Conservation (phyloP, 2,888 invertebrate species). For the Drosophila paracracens region DNA sequence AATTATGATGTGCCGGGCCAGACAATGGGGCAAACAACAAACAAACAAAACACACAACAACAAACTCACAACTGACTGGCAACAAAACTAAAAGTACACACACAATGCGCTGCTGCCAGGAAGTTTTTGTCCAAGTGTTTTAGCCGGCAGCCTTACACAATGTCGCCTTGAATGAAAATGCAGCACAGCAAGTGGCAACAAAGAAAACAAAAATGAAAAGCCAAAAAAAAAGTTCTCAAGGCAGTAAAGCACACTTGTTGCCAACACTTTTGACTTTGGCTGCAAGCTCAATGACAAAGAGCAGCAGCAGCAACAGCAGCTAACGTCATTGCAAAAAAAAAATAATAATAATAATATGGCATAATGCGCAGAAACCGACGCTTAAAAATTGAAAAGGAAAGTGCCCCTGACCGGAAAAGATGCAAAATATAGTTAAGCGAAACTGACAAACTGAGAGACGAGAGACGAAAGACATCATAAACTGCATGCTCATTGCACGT, state of each 20-base stretch:
- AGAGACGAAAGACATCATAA: constrained; percentile 29
- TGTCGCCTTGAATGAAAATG: constrained; percentile 34
- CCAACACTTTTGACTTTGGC: constrained; percentile 6
- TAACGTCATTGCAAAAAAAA: constrained; percentile 46
- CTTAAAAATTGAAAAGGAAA: constrained; percentile 71
- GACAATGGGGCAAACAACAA: constrained; percentile 47
- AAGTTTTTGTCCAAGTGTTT: constrained; percentile 32
- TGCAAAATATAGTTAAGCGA: constrained; percentile 49
- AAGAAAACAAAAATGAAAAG: not conserved
- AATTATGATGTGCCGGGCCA: constrained; percentile 59
- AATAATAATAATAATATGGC: constrained; percentile 38
- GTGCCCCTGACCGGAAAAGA: constrained; percentile 74
- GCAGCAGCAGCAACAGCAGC: constrained; percentile 14
- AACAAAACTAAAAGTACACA: constrained; percentile 1
- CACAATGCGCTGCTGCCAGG: constrained; percentile 42
- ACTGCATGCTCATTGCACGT: constrained; percentile 68
- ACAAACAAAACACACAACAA: not conserved
- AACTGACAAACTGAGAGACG: constrained; percentile 1
- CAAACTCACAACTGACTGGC: constrained; percentile 5
- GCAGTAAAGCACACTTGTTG: constrained; percentile 34
- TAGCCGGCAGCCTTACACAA: constrained; percentile 7
- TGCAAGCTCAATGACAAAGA: constrained; percentile 54
- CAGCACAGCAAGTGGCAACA: constrained; percentile 3
- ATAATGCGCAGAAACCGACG: constrained; percentile 60
- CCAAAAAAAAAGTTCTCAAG: constrained; percentile 50